These are phyloP conservation scores for Sylvia borin DNA, from an alignment of 2,797 vertebrate species.

Conservation along the genomic window DNA sequence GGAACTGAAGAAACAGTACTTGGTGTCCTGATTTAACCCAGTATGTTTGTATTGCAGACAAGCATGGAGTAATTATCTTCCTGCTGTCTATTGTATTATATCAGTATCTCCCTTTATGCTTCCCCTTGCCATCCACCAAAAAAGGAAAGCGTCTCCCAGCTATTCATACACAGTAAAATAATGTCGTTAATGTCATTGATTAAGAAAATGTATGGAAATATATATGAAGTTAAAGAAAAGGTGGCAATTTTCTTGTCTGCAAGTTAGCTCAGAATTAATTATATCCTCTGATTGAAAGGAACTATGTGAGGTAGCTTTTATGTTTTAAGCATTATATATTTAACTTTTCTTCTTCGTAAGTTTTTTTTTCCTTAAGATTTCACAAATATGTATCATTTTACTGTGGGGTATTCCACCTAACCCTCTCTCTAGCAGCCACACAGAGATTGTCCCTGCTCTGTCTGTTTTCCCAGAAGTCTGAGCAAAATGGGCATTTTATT, in stretches of 20 bases:
- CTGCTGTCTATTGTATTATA: neutral
- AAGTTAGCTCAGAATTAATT: neutral
- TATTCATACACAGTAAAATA: neutral
- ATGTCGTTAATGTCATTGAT: neutral
- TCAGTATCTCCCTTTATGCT: neutral
- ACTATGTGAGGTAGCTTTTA: neutral
- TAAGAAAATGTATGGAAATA: neutral
- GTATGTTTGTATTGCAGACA: accelerated
- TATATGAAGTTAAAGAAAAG: neutral
- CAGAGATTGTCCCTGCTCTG: neutral
- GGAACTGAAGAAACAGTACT: neutral
- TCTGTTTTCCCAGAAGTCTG: neutral
- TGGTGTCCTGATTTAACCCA: neutral
- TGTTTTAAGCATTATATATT: neutral
- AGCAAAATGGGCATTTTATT: neutral
- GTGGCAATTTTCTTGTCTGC: neutral
- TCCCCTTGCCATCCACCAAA: neutral
- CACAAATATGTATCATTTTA: neutral
- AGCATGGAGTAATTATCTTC: neutral
- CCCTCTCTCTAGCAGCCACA: neutral
- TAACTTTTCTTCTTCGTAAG: neutral
- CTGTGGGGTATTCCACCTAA: neutral
- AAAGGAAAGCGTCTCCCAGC: neutral
- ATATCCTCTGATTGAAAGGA: neutral
- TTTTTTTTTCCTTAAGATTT: neutral